phyloP scores from a whole-genome alignment of 2,113 vertebrate genomes.

The Solea solea region DNA sequence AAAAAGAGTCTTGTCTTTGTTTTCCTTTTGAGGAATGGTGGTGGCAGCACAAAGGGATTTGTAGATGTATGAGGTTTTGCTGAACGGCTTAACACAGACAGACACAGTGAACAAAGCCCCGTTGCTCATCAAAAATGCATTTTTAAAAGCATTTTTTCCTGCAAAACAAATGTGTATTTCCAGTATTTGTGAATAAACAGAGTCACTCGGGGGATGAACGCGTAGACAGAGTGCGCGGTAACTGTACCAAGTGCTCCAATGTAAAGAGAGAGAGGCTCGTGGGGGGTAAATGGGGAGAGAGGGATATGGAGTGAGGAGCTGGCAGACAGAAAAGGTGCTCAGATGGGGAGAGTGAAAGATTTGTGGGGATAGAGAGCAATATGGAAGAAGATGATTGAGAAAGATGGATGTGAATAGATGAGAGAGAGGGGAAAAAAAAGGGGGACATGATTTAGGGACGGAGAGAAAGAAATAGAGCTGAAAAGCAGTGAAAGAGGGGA shows the following conservation, averaged over 20 bases:
- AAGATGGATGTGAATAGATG: conserved; percentile 69
- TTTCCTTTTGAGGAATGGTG: neutral
- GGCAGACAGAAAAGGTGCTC: conserved; percentile 41
- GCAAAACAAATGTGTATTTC: conserved; percentile 20
- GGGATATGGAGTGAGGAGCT: conserved; percentile 26
- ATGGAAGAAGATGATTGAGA: conserved; percentile 71
- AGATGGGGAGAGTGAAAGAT: conserved; percentile 58
- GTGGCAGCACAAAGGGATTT: neutral
- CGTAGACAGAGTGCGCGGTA: conserved; percentile 52
- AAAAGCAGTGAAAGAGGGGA: conserved; percentile 43
- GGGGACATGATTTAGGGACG: conserved; percentile 60
- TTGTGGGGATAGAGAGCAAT: conserved; percentile 64
- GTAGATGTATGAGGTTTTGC: conserved; percentile 18
- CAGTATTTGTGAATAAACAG: conserved; percentile 61
- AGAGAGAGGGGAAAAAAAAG: conserved; percentile 26
- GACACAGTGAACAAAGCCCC: neutral
- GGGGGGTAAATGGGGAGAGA: conserved; percentile 17
- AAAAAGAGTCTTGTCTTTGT: neutral
- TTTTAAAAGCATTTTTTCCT: conserved; percentile 2
- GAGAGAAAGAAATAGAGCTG: conserved; percentile 48
- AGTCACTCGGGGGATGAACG: conserved; percentile 52
- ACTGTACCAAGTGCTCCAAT: conserved; percentile 36
- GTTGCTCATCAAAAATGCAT: conserved; percentile 8
- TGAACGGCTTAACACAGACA: conserved; percentile 18
- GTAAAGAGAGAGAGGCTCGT: conserved; percentile 9